Conservation (phyloP, 2,113 vertebrate species). For the Donacobius atricapilla region DNA sequence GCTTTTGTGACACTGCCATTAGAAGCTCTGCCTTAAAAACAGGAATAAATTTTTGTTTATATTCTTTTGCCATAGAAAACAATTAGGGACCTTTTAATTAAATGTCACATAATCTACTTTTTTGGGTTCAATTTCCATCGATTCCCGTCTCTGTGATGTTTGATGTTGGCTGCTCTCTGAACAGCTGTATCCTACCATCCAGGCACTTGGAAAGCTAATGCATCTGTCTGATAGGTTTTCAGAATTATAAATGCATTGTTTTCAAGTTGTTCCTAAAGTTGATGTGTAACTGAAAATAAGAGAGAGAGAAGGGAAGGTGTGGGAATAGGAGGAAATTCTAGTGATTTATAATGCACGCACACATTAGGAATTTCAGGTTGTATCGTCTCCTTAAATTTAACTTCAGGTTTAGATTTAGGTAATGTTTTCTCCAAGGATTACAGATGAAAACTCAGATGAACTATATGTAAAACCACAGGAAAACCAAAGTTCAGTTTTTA, state of each 20-base stretch:
- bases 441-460: not conserved
- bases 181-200: not conserved
- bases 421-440: not conserved
- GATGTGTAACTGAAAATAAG: not conserved
- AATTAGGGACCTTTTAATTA: constrained; percentile 5
- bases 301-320: not conserved
- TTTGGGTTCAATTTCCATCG: not conserved
- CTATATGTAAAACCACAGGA: not conserved
- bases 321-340: not conserved
- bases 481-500: not conserved
- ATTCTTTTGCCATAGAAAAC: constrained; percentile 8
- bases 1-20: not conserved
- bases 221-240: not conserved
- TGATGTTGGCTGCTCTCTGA: not conserved
- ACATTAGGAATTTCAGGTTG: not conserved
- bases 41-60: constrained; percentile 3
- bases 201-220: not conserved
- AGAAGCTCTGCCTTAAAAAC: not conserved
- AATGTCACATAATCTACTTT: not conserved
- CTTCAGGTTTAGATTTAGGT: not conserved
- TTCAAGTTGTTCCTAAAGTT: not conserved
- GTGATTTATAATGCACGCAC: not conserved
- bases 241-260: not conserved
- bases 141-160: not conserved
- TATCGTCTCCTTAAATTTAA: not conserved